Evolutionary conservation across 2,797 vertebrate species (phyloP).

Genomic region (Brachyalestes nurse): DNA sequence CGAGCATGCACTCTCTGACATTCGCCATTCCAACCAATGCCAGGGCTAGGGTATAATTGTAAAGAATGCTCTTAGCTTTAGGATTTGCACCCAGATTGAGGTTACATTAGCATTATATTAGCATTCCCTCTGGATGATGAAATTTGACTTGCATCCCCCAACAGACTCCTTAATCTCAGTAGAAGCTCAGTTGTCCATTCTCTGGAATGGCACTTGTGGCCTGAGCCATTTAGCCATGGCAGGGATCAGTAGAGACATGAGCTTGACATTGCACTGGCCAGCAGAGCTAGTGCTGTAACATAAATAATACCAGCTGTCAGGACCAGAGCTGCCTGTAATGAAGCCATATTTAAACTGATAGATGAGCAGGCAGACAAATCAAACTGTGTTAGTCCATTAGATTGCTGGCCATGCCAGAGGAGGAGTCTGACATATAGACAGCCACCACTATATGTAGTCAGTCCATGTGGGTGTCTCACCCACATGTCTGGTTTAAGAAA

Average conservation of each 20-base stretch:
- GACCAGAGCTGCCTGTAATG: slow-evolving; percentile 38
- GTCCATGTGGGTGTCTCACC: too few relatives aligned
- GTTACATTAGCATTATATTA: slow-evolving; percentile 28
- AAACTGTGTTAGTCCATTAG: slow-evolving; percentile 46
- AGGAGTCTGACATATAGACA: not conserved
- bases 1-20: not conserved
- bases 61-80: not conserved
- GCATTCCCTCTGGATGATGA: slow-evolving; percentile 3
- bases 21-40: not conserved
- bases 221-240: slow-evolving; percentile 27
- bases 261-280: slow-evolving; percentile 38
- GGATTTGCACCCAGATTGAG: slow-evolving; percentile 7
- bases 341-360: slow-evolving; percentile 46
- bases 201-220: slow-evolving; percentile 39
- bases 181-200: slow-evolving; percentile 32
- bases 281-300: slow-evolving; percentile 22
- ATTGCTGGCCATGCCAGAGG: slow-evolving; percentile 30
- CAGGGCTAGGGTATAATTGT: not conserved
- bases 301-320: slow-evolving; percentile 54
- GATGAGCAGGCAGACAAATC: slow-evolving; percentile 46
- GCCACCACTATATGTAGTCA: not conserved
- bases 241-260: slow-evolving; percentile 47
- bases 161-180: slow-evolving; percentile 20
- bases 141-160: slow-evolving; percentile 21
- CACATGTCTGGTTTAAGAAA: too few relatives aligned